A percentile compares a stretch with the other conserved stretches of the same genome.
Evolutionary conservation across 2,113 vertebrate species (phyloP).

Genomic region (Rhabdornis inornatus): DNA sequence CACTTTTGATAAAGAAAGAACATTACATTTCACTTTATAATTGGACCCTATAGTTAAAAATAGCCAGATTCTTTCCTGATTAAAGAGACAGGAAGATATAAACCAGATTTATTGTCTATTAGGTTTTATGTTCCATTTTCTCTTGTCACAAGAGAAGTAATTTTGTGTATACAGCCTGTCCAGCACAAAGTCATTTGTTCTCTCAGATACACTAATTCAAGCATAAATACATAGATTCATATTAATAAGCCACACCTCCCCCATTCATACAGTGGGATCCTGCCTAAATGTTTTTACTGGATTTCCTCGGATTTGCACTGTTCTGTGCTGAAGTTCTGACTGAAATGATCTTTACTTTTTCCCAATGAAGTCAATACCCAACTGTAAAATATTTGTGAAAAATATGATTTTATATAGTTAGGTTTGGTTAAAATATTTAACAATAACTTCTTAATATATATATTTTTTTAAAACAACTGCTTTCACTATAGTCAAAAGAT

Average conservation of each 20-base stretch:
- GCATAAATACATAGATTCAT: slow-evolving; percentile 42
- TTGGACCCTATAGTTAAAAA: slow-evolving; percentile 44
- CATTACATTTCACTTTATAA: slow-evolving; percentile 57
- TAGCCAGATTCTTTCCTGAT: slow-evolving; percentile 54
- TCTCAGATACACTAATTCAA: slow-evolving; percentile 50
- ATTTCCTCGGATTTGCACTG: background rate
- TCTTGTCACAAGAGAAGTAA: slow-evolving; percentile 47
- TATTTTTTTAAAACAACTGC: background rate
- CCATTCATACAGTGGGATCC: background rate
- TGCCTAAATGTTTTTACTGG: background rate
- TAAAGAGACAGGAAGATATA: slow-evolving; percentile 55
- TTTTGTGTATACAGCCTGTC: slow-evolving; percentile 49
- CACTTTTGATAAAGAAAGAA: slow-evolving; percentile 46
- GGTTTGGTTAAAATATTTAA: background rate
- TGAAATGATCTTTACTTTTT: background rate
- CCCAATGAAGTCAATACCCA: background rate
- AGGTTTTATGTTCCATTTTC: slow-evolving; percentile 63
- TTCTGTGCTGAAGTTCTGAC: background rate
- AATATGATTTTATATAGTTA: background rate
- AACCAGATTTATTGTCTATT: slow-evolving; percentile 61
- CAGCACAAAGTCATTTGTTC: slow-evolving; percentile 35
- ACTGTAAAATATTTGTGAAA: background rate
- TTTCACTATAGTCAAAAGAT: background rate
- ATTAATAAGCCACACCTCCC: slow-evolving; percentile 15
- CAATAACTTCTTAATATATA: background rate